Evolutionary conservation across 2,113 vertebrate species (phyloP), one percentile per base, ranked within the genome.

Genomic region (Prunella himalayana): DNA sequence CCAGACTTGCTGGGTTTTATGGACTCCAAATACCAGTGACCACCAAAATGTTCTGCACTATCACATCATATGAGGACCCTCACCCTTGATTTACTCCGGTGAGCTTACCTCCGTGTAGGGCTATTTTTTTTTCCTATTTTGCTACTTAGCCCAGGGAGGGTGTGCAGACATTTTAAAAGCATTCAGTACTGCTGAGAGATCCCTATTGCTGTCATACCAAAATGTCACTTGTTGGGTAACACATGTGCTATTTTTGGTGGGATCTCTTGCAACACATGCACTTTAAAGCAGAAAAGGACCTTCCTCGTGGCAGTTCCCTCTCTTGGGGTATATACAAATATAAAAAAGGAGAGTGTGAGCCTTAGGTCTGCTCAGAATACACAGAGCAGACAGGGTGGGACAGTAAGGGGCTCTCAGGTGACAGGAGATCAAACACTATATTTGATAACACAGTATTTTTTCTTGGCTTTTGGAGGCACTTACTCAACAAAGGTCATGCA

Each of bases 211-310:
- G 60, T 77, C 41, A 64, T 33, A 59, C 33, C 33, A 77, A 84
- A 91, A 63, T 84, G 57, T 92, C 77, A 85, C 15, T 21, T 70
- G 27, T 89, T 95, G 83, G 56, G 45, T 87, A 88, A 89, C 64
- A 37, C 57, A 10, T 47, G 22, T 60, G 64, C 65, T 68, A 12
- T 41, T 64, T 91, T 71, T 71, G 80, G n/a, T 59, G 41, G 49
- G 39, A 41, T 79, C 35, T 66, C 27, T 65, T 86, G 41, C 49
- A 81, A 60, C 39, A 54, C 27, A 22, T 15, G 60, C 31, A 75
- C 53, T 65, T 72, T 79, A 86, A 82, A 57, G 68, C 66, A 51
- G 82, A 47, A 37, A 92, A 82, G 21, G 72, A 86, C 80, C 77
- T 95, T 93, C 49, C 59, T 85, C 54, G 10, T 64, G 41, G 51